These are phyloP conservation scores for Manis crassicaudata DNA, from an alignment of 2,797 vertebrate genomes.

Conservation along the genomic window DNA sequence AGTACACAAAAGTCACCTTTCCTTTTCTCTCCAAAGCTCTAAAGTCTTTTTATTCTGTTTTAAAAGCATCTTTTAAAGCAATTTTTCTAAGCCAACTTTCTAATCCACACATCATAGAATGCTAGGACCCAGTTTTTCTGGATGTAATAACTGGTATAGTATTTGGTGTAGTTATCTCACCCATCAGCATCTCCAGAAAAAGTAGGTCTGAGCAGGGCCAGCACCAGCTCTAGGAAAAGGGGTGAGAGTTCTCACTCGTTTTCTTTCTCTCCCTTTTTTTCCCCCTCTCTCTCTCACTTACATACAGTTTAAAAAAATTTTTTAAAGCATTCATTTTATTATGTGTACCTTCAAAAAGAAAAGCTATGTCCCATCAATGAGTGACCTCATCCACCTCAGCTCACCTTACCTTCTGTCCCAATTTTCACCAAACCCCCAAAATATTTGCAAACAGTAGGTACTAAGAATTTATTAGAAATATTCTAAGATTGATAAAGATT, in stretches of 20 bases:
- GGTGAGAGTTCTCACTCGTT: neutral
- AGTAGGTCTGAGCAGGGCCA: neutral
- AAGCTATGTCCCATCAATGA: neutral
- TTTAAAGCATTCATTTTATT: neutral
- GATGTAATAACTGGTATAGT: neutral
- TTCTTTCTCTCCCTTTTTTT: neutral
- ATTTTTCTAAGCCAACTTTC: slow-evolving; percentile 64
- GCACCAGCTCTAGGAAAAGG: neutral
- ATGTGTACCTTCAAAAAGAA: neutral
- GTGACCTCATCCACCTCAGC: neutral
- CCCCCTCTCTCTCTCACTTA: neutral
- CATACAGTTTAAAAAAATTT: neutral
- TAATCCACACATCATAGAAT: slow-evolving; percentile 48
- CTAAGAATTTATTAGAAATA: neutral
- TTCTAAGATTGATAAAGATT: slow-evolving; percentile 2
- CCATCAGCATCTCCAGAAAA: neutral
- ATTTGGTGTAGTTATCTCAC: slow-evolving; percentile 5
- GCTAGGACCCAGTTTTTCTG: slow-evolving; percentile 31
- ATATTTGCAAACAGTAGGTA: neutral
- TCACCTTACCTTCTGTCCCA: neutral
- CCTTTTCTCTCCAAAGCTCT: slow-evolving; percentile 64
- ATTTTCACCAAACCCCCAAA: neutral
- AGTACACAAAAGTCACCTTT: slow-evolving; percentile 74
- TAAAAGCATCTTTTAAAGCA: slow-evolving; percentile 60
- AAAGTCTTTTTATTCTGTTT: slow-evolving; percentile 67